A percentile compares a stretch with the other conserved stretches of the same genome.
phyloP scores from a whole-genome alignment of 2,113 vertebrate genomes.

The Erythrolamprus reginae region DNA sequence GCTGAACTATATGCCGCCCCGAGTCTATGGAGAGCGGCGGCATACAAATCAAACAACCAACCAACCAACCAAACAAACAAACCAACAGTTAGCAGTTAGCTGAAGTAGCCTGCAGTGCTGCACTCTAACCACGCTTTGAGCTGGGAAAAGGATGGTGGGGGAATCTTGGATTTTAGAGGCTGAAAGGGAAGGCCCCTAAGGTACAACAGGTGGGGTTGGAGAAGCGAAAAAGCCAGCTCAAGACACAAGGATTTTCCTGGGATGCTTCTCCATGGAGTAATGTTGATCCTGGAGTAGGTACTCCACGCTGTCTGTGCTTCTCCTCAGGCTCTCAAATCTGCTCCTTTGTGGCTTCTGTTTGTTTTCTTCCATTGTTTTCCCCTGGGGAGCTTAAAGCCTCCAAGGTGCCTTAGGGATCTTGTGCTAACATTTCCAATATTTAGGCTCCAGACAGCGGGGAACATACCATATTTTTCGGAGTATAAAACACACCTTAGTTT shows the following conservation, averaged over 20 bases:
- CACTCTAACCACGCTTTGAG: no score
- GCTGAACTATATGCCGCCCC: no score
- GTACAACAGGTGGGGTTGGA: not conserved
- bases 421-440: not conserved
- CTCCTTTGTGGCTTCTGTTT: not conserved
- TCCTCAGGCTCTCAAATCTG: not conserved
- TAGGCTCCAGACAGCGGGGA: not conserved
- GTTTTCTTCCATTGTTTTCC: not conserved
- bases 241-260: not conserved
- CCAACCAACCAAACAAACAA: no score
- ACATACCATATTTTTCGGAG: no score
- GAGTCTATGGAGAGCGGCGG: no score
- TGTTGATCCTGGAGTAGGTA: not conserved
- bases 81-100: no score
- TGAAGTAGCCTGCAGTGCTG: no score
- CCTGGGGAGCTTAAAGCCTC: not conserved
- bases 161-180: not conserved
- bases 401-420: not conserved
- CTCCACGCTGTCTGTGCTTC: not conserved
- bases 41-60: no score
- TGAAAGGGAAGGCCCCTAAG: not conserved
- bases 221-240: not conserved
- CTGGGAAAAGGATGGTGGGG: no score
- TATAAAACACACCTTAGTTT: no score
- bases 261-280: no score